Evolutionary conservation across 2,888 invertebrate genomes (phyloP).

Genomic region (Parnassius orleans): DNA sequence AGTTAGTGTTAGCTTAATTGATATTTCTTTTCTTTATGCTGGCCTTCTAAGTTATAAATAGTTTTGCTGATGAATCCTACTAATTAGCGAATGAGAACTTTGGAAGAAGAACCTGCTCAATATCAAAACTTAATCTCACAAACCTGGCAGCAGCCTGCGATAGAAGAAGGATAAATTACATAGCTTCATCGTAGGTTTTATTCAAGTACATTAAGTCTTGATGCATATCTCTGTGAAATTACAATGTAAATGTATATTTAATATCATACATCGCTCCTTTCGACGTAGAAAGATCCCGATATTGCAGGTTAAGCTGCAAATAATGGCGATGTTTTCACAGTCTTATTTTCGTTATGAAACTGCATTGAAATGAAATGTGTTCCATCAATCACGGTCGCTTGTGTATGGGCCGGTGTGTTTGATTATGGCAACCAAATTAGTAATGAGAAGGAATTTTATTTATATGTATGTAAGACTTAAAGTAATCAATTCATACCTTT

Average conservation of each 20-base stretch:
- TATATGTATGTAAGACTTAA: neutral
- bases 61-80: no score
- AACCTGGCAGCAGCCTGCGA: no score
- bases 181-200: no score
- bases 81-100: no score
- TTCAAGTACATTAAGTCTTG: no score
- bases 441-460: neutral
- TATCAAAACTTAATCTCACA: no score
- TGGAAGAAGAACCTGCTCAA: no score
- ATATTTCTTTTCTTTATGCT: no score
- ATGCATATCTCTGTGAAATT: neutral
- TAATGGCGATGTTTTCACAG: slow-evolving; percentile 57
- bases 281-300: slow-evolving; percentile 17
- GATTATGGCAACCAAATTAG: slow-evolving; percentile 31
- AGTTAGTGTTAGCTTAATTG: no score
- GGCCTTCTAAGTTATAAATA: no score
- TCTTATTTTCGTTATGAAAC: slow-evolving; percentile 30
- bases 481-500: neutral
- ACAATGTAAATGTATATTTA: slow-evolving; percentile 32
- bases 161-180: no score
- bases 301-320: slow-evolving; percentile 53
- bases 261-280: slow-evolving; percentile 30
- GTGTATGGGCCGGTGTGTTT: slow-evolving; percentile 12
- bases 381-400: slow-evolving; percentile 53
- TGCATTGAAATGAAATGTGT: slow-evolving; percentile 45